A percentile compares a stretch with the other conserved stretches of the same genome.
Conservation (phyloP, 2,888 invertebrate species). For the Chymomyza caudatula region DNA sequence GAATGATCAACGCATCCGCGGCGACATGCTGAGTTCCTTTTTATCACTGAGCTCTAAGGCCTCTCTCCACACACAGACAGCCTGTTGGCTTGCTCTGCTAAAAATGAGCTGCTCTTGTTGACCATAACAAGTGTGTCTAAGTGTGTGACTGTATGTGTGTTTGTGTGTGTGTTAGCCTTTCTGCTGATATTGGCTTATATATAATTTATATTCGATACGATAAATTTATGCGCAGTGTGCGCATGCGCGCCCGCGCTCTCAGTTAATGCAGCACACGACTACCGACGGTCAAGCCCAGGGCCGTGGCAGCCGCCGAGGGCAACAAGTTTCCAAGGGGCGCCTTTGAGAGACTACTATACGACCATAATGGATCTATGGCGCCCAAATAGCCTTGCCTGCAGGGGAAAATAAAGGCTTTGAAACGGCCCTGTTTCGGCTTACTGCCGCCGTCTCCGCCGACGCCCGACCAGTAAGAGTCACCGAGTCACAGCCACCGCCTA, state of each 20-base stretch:
- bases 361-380: no score
- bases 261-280: slow-evolving; percentile 20
- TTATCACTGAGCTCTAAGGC: slow-evolving; percentile 65
- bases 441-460: background rate
- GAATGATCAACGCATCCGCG: slow-evolving; percentile 78
- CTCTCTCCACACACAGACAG: slow-evolving; percentile 12
- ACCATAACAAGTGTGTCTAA: slow-evolving; percentile 18
- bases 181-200: slow-evolving; percentile 73
- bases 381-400: no score
- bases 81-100: slow-evolving; percentile 17
- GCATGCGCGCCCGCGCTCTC: slow-evolving; percentile 49
- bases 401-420: no score
- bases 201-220: slow-evolving; percentile 71
- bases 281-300: slow-evolving; percentile 11
- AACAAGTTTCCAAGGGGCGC: no score
- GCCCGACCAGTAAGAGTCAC: background rate
- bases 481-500: background rate
- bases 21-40: slow-evolving; percentile 77
- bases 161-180: slow-evolving; percentile 36
- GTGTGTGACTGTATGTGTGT: slow-evolving; percentile 17
- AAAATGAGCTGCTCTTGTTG: slow-evolving; percentile 24
- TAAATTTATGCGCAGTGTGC: slow-evolving; percentile 71
- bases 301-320: background rate
- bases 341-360: no score
- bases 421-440: no score